Evolutionary conservation across 1,140 invertebrate genomes (phyloP).

Genomic region (Drosophila pseudoananassae): DNA sequence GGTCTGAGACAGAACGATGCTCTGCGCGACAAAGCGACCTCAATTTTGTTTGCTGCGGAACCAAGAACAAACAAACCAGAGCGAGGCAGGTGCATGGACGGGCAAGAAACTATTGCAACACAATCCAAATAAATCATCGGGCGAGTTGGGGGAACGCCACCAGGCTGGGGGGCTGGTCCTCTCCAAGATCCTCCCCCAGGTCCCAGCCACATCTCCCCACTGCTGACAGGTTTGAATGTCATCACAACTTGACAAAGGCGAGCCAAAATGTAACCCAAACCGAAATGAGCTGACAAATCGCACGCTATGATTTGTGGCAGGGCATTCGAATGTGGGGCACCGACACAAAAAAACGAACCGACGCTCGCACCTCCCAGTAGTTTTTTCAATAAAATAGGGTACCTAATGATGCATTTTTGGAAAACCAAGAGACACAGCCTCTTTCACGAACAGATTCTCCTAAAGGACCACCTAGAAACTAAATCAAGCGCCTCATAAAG

Average conservation of each 20-base stretch:
- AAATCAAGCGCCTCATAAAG: too few species aligned
- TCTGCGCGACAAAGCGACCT: conserved; percentile 51
- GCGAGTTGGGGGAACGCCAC: conserved; percentile 38
- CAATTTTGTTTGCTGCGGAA: conserved; percentile 30
- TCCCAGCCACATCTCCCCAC: conserved; percentile 11
- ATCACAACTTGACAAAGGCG: conserved; percentile 68
- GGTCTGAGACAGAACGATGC: conserved; percentile 35
- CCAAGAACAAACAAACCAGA: conserved; percentile 11
- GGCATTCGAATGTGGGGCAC: conserved; percentile 63
- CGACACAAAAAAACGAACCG: conserved; percentile 21
- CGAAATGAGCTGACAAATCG: conserved; percentile 78
- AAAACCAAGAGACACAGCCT: too few species aligned
- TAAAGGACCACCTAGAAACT: too few species aligned
- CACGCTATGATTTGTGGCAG: conserved; percentile 56
- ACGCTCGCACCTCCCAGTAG: conserved; percentile 12
- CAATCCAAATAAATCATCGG: conserved; percentile 69
- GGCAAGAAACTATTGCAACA: conserved; percentile 62
- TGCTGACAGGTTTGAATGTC: conserved; percentile 74
- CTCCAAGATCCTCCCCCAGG: not conserved
- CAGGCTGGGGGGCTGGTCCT: not conserved
- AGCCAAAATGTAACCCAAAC: conserved; percentile 51
- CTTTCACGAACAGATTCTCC: too few species aligned
- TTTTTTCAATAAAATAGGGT: conserved; percentile 26
- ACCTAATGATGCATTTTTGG: conserved; percentile 14
- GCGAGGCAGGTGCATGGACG: conserved; percentile 59